phyloP scores from a whole-genome alignment of 2,888 invertebrate species.

The Trachelus tabidus region DNA sequence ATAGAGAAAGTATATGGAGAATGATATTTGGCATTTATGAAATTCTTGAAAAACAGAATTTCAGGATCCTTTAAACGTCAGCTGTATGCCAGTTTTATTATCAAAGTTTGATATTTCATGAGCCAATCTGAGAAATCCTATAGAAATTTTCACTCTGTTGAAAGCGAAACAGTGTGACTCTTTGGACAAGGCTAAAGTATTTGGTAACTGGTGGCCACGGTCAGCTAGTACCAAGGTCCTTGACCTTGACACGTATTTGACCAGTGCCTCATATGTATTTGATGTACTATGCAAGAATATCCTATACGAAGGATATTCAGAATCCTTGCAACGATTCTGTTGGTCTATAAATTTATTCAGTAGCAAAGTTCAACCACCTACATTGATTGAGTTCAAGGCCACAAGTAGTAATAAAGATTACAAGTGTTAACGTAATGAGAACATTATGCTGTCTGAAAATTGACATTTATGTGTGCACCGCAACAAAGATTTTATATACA shows the following conservation, averaged over 20 bases:
- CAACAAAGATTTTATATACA: no score
- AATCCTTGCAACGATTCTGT: background rate
- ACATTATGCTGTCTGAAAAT: no score
- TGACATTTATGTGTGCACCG: no score
- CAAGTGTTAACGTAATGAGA: background rate
- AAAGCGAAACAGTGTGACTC: background rate
- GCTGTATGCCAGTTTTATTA: background rate
- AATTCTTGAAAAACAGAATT: background rate
- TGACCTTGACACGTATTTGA: background rate
- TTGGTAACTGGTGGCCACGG: background rate
- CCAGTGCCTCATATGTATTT: background rate
- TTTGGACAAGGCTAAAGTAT: background rate
- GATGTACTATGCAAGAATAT: background rate
- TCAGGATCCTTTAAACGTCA: background rate
- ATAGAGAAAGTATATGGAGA: no score
- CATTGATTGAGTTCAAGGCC: background rate
- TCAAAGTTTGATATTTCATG: background rate
- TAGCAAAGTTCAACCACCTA: background rate
- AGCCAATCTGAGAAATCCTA: background rate
- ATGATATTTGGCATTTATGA: background rate
- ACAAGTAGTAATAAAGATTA: background rate
- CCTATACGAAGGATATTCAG: background rate
- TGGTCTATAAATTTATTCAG: background rate
- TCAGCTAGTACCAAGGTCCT: background rate
- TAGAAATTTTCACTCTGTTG: background rate